Percentiles rank a stretch among this genome's conserved stretches.
Conservation (phyloP, 1,140 invertebrate genomes). For the Neodiprion virginianus region DNA sequence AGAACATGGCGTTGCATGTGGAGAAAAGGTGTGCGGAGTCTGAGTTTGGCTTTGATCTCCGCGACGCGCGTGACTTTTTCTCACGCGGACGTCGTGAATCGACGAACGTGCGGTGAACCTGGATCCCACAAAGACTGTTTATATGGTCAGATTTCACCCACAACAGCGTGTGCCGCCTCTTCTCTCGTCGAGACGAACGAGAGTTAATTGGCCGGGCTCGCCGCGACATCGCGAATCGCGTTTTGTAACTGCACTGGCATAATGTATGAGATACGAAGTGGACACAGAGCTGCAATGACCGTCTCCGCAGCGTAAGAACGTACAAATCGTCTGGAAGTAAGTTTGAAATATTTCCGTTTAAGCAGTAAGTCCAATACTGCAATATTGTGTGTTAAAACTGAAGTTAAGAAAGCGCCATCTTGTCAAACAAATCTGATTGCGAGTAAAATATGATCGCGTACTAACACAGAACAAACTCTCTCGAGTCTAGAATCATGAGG, state of each 20-base stretch:
- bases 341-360: too few relatives aligned
- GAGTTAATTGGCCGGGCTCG: neutral
- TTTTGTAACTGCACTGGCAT: neutral
- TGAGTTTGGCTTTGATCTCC: neutral
- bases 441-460: too few relatives aligned
- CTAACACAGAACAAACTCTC: neutral
- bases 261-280: too few relatives aligned
- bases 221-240: neutral
- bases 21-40: neutral
- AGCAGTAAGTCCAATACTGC: too few relatives aligned
- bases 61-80: neutral
- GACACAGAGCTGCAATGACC: too few relatives aligned
- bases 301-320: too few relatives aligned
- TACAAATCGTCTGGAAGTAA: too few relatives aligned
- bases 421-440: too few relatives aligned
- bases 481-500: neutral
- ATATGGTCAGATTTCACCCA: constrained; percentile 4
- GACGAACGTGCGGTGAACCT: neutral
- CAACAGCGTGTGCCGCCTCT: neutral
- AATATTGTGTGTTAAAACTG: too few relatives aligned
- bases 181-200: neutral
- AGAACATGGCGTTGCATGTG: neutral
- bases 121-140: neutral
- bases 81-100: neutral
- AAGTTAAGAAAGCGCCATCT: too few relatives aligned